Evolutionary conservation across 2,888 invertebrate genomes (phyloP).

Genomic region (Philonicus albiceps): DNA sequence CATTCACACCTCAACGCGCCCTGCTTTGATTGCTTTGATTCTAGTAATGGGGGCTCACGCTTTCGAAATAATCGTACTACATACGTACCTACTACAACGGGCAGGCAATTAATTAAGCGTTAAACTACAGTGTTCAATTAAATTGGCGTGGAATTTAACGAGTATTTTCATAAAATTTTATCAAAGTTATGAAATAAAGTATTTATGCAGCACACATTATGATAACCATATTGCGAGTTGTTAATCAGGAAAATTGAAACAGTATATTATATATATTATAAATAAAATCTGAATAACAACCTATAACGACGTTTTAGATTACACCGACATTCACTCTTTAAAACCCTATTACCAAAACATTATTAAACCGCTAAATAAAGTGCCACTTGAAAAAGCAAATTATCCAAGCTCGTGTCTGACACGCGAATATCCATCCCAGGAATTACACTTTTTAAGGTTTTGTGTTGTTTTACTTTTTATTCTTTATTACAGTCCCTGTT

Average conservation of each 20-base stretch:
- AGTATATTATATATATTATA: not conserved
- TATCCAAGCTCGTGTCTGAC: no score
- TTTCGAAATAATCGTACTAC: not conserved
- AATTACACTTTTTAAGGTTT: no score
- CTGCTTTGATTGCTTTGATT: not conserved
- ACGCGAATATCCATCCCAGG: no score
- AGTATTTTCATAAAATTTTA: not conserved
- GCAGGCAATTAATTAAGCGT: not conserved
- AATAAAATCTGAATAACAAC: not conserved
- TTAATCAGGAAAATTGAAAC: not conserved
- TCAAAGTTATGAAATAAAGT: not conserved
- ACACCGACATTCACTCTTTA: no score
- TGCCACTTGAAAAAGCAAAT: no score
- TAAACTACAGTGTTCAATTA: not conserved
- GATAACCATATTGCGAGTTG: no score
- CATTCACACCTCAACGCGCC: not conserved
- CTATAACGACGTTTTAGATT: not conserved
- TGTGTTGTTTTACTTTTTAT: no score
- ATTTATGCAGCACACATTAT: not conserved
- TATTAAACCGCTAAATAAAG: no score
- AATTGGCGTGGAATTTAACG: not conserved
- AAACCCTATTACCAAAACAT: no score
- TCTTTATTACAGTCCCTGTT: no score
- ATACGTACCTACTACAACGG: not conserved
- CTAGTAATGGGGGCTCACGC: not conserved